phyloP scores from a whole-genome alignment of 2,888 invertebrate species.

The Leucoptera coffeella region DNA sequence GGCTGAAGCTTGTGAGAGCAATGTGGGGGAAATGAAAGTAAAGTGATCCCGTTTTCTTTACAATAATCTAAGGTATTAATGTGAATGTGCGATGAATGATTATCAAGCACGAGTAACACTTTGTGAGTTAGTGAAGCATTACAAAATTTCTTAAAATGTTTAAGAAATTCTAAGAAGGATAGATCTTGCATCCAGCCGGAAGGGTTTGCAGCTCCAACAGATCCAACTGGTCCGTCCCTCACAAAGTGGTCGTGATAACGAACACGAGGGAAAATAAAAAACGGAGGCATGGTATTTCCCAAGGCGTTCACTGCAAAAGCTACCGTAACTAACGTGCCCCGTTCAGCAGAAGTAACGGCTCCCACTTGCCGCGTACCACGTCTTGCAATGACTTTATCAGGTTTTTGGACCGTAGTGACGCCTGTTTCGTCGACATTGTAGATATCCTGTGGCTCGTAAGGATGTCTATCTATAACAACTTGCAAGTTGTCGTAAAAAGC shows the following conservation, averaged over 20 bases:
- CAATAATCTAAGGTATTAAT: constrained; percentile 9
- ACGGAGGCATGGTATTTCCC: constrained; percentile 12
- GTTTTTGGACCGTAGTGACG: constrained; percentile 5
- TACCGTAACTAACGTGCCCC: constrained; percentile 4
- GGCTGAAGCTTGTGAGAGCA: constrained; percentile 12
- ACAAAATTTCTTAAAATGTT: constrained; percentile 3
- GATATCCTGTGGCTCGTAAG: constrained; percentile 8
- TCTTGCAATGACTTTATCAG: constrained; percentile 3
- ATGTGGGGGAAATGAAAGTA: constrained; percentile 12
- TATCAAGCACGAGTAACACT: constrained; percentile 4
- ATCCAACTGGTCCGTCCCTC: constrained; percentile 8
- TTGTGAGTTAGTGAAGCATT: not conserved
- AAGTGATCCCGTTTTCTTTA: constrained; percentile 9
- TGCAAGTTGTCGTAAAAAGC: constrained; percentile 12
- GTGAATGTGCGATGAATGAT: constrained; percentile 3
- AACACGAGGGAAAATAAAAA: constrained; percentile 12
- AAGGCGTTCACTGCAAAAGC: constrained; percentile 9
- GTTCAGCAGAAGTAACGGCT: constrained; percentile 3
- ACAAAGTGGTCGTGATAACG: constrained; percentile 10
- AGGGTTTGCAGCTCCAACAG: constrained; percentile 2
- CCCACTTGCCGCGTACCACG: constrained; percentile 3
- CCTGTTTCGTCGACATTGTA: constrained; percentile 12
- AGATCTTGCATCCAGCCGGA: constrained; percentile 4
- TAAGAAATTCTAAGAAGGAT: constrained; percentile 1
- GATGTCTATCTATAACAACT: constrained; percentile 9